phyloP scores from a whole-genome alignment of 2,888 invertebrate species.

The Orgyia antiqua region DNA sequence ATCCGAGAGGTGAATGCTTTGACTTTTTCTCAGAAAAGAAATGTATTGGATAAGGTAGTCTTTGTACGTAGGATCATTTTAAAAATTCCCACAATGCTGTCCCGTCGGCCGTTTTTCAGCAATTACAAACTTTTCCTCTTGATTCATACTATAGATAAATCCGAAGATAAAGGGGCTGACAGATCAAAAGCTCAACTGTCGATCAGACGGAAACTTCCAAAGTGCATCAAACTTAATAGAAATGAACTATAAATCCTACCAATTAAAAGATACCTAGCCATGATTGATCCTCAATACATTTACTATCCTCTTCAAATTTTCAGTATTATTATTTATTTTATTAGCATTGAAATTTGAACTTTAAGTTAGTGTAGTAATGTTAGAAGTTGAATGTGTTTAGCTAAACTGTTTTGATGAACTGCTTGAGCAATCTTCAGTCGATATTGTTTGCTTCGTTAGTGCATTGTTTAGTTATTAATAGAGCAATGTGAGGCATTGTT shows the following conservation, averaged over 20 bases:
- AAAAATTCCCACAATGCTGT: no score
- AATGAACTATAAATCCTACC: slow-evolving; percentile 51
- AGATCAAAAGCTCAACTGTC: slow-evolving; percentile 7
- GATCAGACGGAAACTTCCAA: slow-evolving; percentile 14
- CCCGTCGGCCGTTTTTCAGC: no score
- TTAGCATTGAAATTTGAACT: slow-evolving; percentile 16
- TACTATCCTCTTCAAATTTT: slow-evolving; percentile 19
- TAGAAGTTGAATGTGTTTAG: slow-evolving; percentile 13
- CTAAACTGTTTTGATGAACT: slow-evolving; percentile 17
- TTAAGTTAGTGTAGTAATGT: slow-evolving; percentile 12
- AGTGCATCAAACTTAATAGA: slow-evolving; percentile 39
- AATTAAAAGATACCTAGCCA: slow-evolving; percentile 58
- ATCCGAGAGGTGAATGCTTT: no score
- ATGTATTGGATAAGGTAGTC: no score
- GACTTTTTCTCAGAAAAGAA: no score
- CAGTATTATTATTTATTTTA: slow-evolving; percentile 27
- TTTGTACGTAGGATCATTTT: no score
- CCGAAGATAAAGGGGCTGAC: no score
- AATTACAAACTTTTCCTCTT: no score
- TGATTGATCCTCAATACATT: slow-evolving; percentile 43
- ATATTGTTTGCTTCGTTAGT: slow-evolving; percentile 51
- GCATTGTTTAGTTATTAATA: slow-evolving; percentile 33
- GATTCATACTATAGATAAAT: no score
- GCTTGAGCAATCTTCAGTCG: slow-evolving; percentile 35
- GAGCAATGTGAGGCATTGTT: slow-evolving; percentile 15